These are phyloP conservation scores for Tubulanus polymorphus DNA, from an alignment of 2,888 invertebrate genomes.

Conservation along the genomic window DNA sequence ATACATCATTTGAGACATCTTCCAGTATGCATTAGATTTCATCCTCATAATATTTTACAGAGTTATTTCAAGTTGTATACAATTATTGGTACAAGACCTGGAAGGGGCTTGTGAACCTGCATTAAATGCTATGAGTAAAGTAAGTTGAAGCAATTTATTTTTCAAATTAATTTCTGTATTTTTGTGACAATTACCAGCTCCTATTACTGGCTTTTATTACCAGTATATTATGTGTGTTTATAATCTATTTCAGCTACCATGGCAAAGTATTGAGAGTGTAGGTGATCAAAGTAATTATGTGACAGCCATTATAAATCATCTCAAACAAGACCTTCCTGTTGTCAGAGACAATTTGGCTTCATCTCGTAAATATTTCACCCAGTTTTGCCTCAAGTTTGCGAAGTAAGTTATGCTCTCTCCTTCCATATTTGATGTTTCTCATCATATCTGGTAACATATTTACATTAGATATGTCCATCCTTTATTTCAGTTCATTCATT, in stretches of 20 bases:
- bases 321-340: constrained; percentile 82
- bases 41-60: constrained; percentile 50
- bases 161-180: neutral
- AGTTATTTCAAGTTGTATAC: constrained; percentile 69
- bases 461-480: constrained; percentile 3
- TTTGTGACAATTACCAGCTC: neutral
- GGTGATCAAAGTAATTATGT: constrained; percentile 97
- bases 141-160: constrained; percentile 38
- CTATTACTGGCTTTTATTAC: neutral
- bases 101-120: constrained; percentile 93
- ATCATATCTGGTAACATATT: too few relatives aligned
- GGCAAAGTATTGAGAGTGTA: constrained; percentile 88
- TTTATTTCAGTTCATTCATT: constrained; percentile 72
- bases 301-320: constrained; percentile 78
- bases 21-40: neutral
- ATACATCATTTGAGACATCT: too few relatives aligned
- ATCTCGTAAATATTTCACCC: constrained; percentile 95
- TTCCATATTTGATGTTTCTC: too few relatives aligned
- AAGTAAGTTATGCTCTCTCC: constrained; percentile 57
- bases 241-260: constrained; percentile 64
- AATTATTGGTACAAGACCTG: constrained; percentile 86
- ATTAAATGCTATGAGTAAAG: constrained; percentile 85
- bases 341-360: constrained; percentile 83
- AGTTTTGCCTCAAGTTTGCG: constrained; percentile 94
- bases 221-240: neutral